These are phyloP conservation scores for Hyaena hyaena DNA, from an alignment of 2,113 vertebrate genomes.

Conservation along the genomic window DNA sequence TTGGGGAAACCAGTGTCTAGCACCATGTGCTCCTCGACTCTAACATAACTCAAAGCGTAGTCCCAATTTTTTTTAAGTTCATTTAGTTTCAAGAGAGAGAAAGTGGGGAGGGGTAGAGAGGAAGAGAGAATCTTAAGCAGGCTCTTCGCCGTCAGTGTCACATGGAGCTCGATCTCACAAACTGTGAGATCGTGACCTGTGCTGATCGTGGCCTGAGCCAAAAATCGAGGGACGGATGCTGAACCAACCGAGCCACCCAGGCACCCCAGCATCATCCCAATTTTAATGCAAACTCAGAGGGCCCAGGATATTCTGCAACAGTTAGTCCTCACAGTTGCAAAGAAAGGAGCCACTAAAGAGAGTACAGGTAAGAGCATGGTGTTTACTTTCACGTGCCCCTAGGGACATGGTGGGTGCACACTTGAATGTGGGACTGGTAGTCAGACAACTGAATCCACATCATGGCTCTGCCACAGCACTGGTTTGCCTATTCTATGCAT, in stretches of 20 bases:
- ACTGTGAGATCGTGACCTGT: too few species aligned
- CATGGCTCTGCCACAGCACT: slow-evolving; percentile 14
- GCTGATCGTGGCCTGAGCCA: too few species aligned
- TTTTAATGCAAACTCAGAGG: slow-evolving; percentile 46
- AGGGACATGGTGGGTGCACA: neutral
- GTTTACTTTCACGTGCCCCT: neutral
- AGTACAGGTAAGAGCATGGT: neutral
- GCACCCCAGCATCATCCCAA: neutral
- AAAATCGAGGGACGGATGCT: too few species aligned
- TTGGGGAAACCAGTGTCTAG: neutral
- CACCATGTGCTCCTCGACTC: neutral
- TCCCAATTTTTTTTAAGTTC: neutral
- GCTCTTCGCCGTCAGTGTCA: too few species aligned
- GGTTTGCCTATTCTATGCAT: neutral
- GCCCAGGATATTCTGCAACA: neutral
- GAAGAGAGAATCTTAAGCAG: too few species aligned
- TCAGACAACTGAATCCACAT: neutral
- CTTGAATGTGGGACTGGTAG: neutral
- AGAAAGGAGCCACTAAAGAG: neutral
- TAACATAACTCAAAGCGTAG: neutral
- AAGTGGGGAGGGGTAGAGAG: too few species aligned
- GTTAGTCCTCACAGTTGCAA: slow-evolving; percentile 26
- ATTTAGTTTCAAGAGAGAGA: too few species aligned
- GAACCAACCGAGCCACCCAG: too few species aligned
- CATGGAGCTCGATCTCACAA: too few species aligned